Conservation (phyloP, 2,113 vertebrate genomes). For the Oxyruncus cristatus region DNA sequence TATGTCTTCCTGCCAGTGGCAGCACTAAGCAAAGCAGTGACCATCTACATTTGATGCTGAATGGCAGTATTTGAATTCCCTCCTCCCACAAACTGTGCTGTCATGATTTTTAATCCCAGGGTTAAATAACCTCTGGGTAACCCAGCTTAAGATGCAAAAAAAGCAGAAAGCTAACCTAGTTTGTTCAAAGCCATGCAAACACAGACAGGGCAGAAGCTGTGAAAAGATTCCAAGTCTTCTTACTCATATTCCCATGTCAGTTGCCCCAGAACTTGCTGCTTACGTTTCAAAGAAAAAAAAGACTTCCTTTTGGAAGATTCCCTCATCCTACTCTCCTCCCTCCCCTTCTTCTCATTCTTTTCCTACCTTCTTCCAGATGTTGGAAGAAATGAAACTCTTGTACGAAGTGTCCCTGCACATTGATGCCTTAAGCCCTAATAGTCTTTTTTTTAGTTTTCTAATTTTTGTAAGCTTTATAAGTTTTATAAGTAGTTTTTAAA, state of each 20-base stretch:
- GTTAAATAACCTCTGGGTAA: background rate
- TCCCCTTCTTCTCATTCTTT: background rate
- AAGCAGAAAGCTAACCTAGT: background rate
- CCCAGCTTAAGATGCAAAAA: background rate
- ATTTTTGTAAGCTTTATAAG: too few relatives aligned
- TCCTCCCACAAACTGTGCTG: background rate
- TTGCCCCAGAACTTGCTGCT: background rate
- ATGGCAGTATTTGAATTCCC: rapidly evolving
- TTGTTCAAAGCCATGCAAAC: background rate
- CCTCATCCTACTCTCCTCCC: background rate
- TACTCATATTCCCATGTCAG: background rate
- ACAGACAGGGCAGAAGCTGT: background rate
- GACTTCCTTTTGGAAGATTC: background rate
- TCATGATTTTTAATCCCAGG: background rate
- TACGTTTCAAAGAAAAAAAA: background rate
- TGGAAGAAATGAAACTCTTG: background rate
- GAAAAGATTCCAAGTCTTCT: background rate
- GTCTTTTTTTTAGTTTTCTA: too few relatives aligned
- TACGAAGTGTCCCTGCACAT: background rate
- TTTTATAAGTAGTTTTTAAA: too few relatives aligned
- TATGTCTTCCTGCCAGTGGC: background rate
- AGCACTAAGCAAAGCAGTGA: background rate
- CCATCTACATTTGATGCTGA: background rate
- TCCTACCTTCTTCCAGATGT: background rate
- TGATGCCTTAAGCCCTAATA: too few relatives aligned